phyloP scores from a whole-genome alignment of 2,113 vertebrate genomes.

The Leptocoma aspasia region DNA sequence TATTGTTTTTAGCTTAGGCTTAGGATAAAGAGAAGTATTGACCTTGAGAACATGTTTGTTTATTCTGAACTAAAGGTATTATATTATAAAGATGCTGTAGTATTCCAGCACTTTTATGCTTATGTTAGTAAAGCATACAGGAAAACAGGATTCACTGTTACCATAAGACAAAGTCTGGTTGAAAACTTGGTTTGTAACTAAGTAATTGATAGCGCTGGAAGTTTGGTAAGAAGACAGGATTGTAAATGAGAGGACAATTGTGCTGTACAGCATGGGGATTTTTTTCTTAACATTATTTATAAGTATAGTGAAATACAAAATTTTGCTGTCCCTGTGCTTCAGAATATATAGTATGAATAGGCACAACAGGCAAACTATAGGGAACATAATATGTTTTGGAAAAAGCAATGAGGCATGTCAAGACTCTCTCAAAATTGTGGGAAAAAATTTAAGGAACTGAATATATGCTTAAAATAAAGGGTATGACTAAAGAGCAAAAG shows the following conservation, averaged over 20 bases:
- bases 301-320: background rate
- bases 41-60: background rate
- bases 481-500: background rate
- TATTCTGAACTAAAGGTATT: background rate
- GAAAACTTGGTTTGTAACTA: background rate
- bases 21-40: background rate
- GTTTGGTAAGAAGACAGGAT: background rate
- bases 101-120: background rate
- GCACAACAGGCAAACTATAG: background rate
- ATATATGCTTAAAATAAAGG: background rate
- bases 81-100: background rate
- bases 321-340: background rate
- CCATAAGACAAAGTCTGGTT: background rate
- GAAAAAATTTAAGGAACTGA: background rate
- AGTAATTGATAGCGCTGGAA: background rate
- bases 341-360: background rate
- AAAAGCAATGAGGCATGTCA: background rate
- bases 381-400: background rate
- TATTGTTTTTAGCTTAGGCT: background rate
- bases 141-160: background rate
- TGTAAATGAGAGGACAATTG: background rate
- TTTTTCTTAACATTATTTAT: background rate
- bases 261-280: background rate
- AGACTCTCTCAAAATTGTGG: background rate
- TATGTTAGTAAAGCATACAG: background rate